Conservation (phyloP, 2,797 vertebrate species). For the Thalassophryne amazonica region DNA sequence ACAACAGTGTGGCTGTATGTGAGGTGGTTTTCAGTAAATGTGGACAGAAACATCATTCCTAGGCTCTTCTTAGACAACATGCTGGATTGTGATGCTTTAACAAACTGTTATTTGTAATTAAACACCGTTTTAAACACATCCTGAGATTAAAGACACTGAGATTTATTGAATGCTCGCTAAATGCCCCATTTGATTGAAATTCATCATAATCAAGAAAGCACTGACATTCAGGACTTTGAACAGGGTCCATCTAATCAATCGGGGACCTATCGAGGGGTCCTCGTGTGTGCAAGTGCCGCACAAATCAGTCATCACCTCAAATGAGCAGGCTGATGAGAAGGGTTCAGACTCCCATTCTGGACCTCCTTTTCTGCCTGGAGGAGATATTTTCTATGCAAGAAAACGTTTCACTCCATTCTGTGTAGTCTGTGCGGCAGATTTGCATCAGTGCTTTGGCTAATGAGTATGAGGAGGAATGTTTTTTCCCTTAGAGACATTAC, state of each 20-base stretch:
- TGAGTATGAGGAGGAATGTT: slow-evolving; percentile 6
- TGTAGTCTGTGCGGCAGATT: neutral
- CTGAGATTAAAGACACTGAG: neutral
- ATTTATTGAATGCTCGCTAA: slow-evolving; percentile 24
- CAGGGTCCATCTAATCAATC: slow-evolving; percentile 59
- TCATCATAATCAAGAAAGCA: slow-evolving; percentile 42
- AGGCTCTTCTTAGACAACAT: slow-evolving; percentile 1
- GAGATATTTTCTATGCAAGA: slow-evolving; percentile 62
- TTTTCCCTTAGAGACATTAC: neutral
- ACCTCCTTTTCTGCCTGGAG: slow-evolving; percentile 12
- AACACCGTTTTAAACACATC: slow-evolving; percentile 2
- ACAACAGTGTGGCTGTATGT: slow-evolving; percentile 25
- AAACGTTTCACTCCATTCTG: slow-evolving; percentile 8
- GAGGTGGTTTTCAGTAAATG: slow-evolving; percentile 12
- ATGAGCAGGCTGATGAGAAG: slow-evolving; percentile 12
- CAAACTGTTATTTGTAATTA: slow-evolving; percentile 5
- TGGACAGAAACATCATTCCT: slow-evolving; percentile 1
- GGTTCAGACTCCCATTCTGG: slow-evolving; percentile 5
- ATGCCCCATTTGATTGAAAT: slow-evolving; percentile 48
- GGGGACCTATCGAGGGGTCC: slow-evolving; percentile 36
- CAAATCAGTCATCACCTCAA: slow-evolving; percentile 20
- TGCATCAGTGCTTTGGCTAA: neutral
- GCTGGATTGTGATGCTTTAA: slow-evolving; percentile 22
- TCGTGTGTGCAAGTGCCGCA: slow-evolving; percentile 33
- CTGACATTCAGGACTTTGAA: slow-evolving; percentile 31